Evolutionary conservation across 2,113 vertebrate species (phyloP).

Genomic region (Carettochelys insculpta): DNA sequence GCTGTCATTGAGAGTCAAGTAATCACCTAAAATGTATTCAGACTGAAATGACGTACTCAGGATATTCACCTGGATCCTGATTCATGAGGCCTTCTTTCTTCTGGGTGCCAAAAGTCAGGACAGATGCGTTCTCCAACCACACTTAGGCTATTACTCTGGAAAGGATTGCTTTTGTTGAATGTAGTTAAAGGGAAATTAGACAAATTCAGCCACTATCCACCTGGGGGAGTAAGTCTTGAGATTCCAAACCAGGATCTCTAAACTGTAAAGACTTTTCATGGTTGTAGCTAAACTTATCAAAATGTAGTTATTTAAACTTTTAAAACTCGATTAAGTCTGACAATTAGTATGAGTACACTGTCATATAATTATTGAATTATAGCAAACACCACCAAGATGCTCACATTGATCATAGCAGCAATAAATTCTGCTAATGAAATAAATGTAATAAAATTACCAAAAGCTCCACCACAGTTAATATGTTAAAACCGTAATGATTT

Average conservation of each 20-base stretch:
- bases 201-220: background rate
- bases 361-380: background rate
- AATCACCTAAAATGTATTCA: background rate
- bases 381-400: conserved; percentile 2
- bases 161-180: background rate
- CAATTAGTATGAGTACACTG: accelerated
- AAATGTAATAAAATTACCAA: background rate
- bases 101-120: background rate
- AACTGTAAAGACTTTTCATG: conserved; percentile 46
- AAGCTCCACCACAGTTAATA: conserved; percentile 16
- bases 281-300: conserved; percentile 54
- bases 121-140: background rate
- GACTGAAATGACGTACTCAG: background rate
- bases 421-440: background rate
- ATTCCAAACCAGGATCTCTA: conserved; percentile 29
- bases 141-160: background rate
- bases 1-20: background rate
- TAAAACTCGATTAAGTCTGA: conserved; percentile 52
- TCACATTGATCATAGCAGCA: conserved; percentile 5
- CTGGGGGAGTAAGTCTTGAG: conserved; percentile 47
- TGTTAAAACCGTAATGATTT: background rate
- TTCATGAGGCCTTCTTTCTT: background rate
- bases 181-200: no score
- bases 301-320: conserved; percentile 55
- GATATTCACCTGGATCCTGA: background rate